phyloP scores from a whole-genome alignment of 2,113 vertebrate species.

The Turdus rufiventris region DNA sequence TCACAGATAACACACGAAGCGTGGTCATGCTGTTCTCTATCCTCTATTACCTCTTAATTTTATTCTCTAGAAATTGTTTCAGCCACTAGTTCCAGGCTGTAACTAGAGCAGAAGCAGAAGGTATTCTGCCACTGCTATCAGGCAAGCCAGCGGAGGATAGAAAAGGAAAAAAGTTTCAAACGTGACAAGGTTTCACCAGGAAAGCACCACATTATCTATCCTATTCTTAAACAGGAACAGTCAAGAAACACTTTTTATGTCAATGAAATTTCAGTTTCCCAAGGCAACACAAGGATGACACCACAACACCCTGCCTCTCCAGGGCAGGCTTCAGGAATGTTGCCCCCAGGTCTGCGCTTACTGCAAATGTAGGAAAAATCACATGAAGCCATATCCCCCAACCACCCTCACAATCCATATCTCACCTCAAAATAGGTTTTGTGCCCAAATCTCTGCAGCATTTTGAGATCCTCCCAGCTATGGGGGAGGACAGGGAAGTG shows the following conservation, averaged over 20 bases:
- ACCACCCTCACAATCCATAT: neutral
- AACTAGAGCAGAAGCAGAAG: neutral
- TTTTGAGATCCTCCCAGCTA: neutral
- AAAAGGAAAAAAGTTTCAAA: neutral
- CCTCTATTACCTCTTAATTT: neutral
- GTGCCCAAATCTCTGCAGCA: neutral
- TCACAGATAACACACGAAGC: neutral
- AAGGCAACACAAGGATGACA: neutral
- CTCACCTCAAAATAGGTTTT: neutral
- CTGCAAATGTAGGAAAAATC: fast-evolving
- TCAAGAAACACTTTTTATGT: neutral
- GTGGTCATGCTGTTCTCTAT: neutral
- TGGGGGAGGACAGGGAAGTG: neutral
- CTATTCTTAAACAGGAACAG: neutral
- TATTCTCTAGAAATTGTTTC: neutral
- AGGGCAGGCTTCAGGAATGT: neutral
- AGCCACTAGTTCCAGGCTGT: neutral
- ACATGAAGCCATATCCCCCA: neutral
- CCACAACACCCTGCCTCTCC: neutral
- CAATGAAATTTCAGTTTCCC: neutral
- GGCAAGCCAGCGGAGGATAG: neutral
- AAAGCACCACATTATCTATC: neutral
- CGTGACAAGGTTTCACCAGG: neutral
- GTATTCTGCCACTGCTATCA: neutral
- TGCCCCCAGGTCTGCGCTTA: neutral